These are phyloP conservation scores for Zoanthus sansibaricus DNA, from an alignment of 92 coral and sea anemone species.

Conservation along the genomic window DNA sequence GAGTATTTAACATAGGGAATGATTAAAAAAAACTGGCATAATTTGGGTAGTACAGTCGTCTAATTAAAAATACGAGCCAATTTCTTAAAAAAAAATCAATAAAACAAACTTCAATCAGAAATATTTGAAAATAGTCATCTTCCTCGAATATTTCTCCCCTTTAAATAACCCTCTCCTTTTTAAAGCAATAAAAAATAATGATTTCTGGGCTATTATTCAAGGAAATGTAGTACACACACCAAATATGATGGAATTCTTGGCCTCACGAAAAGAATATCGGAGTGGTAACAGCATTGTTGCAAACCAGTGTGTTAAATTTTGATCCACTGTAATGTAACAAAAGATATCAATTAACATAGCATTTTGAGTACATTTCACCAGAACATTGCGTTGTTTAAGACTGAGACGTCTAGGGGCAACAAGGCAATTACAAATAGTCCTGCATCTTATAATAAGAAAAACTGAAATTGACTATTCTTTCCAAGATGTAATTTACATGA, in stretches of 20 bases:
- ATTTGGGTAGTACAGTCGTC: neutral
- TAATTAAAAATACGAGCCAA: neutral
- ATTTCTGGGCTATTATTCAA: neutral
- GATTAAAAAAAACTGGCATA: neutral
- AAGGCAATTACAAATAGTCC: neutral
- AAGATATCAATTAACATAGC: neutral
- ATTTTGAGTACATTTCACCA: neutral
- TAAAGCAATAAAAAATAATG: neutral
- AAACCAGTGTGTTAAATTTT: conserved; percentile 58
- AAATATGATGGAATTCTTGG: conserved; percentile 31
- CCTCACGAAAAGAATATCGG: conserved; percentile 57
- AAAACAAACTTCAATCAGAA: neutral
- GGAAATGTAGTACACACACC: conserved; percentile 23
- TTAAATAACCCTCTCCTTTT: neutral
- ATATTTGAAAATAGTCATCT: neutral
- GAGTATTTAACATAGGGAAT: neutral
- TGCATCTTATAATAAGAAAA: neutral
- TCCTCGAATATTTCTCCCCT: neutral
- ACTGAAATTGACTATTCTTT: no score
- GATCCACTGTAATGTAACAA: conserved; percentile 21
- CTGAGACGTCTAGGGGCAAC: neutral
- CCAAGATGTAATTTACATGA: no score
- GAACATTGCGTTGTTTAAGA: neutral
- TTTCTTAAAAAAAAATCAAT: neutral
- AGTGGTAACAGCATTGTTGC: conserved; percentile 55